Base-by-base conservation (phyloP, 2,888 invertebrate genomes). In the Ennomos erosarius region DNA sequence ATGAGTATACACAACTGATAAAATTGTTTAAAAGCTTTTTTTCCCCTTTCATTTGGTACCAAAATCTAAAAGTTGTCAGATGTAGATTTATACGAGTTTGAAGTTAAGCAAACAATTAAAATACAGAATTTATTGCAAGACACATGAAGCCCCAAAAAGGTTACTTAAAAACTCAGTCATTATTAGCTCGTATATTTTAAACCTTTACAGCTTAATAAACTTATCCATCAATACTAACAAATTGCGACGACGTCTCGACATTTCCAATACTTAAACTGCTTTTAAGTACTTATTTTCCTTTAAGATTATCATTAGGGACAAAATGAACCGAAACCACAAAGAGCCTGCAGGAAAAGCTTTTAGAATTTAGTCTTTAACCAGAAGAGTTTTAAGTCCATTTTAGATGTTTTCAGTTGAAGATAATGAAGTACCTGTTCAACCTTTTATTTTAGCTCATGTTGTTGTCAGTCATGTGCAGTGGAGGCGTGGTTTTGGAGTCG, bases 181-280 rank as follows among this genome's bases (percentile, higher is more conserved):
- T 36, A 51, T 44, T 36, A 46, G 46, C 38, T 38, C 35, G 40
- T 38, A 13, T 59, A 13, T 59, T 47, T 61, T 53, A 54, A 57
- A 57, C 36, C 50, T 57, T 62, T 43, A 62, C 53, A 42, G 46
- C 43, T 38, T 46, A 39, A 51, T 55, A 45, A 55, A 59, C 59
- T 38, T 42, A 43, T 60, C 59, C 49, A 44, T 60, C 59, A 55
- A 52, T 60, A 55, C 42, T 52, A 52, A 55, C 51, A 11, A 55
- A 59, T 55, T 35, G 16, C 37, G 43, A 11, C 35, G 58, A 53
- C 58, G 36, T 49, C 45, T 50, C 9, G 51, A 59, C 55, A 33
- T 54, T 46, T 16, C 11, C 48, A 47, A 46, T 59, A 55, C 55
- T 59, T 59, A 55, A 58, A 51, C 50, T 33, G 50, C 58, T 55